Evolutionary conservation across 2,888 invertebrate species (phyloP).

Genomic region (Tridacna crocea): DNA sequence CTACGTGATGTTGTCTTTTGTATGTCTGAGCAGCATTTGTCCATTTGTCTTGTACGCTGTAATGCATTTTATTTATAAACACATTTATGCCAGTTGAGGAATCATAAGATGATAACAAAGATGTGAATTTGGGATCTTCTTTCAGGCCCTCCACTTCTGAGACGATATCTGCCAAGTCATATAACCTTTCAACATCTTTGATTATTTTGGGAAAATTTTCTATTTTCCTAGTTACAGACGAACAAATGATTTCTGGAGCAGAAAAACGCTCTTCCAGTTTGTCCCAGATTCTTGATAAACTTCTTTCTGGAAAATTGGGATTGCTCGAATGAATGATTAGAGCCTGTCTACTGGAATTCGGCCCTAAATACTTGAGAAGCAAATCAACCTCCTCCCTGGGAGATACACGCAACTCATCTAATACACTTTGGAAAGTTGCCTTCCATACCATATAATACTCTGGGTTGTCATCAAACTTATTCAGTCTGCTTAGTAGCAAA

Average conservation of each 20-base stretch:
- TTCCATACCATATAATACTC: constrained; percentile 1
- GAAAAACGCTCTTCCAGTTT: constrained; percentile 2
- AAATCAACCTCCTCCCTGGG: not conserved
- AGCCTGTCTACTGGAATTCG: constrained; percentile 2
- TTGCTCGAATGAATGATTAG: not conserved
- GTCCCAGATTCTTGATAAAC: constrained; percentile 8
- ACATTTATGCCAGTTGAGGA: constrained; percentile 8
- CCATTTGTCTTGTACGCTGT: constrained; percentile 52
- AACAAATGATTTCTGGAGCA: constrained; percentile 4
- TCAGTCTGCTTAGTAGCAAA: not conserved
- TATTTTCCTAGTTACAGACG: not conserved
- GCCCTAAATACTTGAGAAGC: not conserved
- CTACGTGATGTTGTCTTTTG: constrained; percentile 30
- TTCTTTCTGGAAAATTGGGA: not conserved
- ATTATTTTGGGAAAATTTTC: constrained; percentile 3
- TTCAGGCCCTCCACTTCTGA: not conserved
- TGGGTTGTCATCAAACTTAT: constrained; percentile 11
- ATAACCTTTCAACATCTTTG: not conserved
- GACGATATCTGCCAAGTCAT: constrained; percentile 10
- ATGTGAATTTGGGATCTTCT: not conserved
- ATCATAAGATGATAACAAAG: not conserved
- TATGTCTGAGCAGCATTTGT: constrained; percentile 40
- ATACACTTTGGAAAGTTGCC: constrained; percentile 9
- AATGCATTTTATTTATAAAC: constrained; percentile 39
- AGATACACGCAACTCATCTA: not conserved